phyloP scores from a whole-genome alignment of 1,140 invertebrate genomes.

The Sitophilus oryzae region DNA sequence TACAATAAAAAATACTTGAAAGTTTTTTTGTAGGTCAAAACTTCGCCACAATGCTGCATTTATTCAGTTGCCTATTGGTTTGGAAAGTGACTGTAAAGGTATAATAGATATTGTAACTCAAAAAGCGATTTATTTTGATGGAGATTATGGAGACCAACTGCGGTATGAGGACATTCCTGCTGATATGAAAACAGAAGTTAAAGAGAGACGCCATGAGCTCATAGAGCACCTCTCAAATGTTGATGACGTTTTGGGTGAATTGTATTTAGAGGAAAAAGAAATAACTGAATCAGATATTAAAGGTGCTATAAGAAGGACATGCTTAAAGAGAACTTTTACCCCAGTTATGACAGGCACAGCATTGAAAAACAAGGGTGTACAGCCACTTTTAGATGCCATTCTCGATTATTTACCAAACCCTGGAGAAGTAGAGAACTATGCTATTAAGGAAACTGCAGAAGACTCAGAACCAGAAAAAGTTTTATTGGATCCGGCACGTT shows the following conservation, averaged over 20 bases:
- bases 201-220: constrained; percentile 78
- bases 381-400: constrained; percentile 89
- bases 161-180: constrained; percentile 82
- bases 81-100: constrained; percentile 81
- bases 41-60: constrained; percentile 93
- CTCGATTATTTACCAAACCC: constrained; percentile 91
- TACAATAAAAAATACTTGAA: too few species aligned
- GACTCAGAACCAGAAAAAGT: constrained; percentile 55
- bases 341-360: constrained; percentile 90
- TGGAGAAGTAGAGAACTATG: constrained; percentile 86
- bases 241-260: constrained; percentile 78
- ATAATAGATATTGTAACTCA: constrained; percentile 84
- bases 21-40: constrained; percentile 56
- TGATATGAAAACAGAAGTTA: constrained; percentile 68
- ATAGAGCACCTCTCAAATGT: constrained; percentile 93
- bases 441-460: constrained; percentile 52
- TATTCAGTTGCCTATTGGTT: constrained; percentile 91
- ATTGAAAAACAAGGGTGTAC: constrained; percentile 97
- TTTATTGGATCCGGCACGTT: constrained; percentile 70
- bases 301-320: constrained; percentile 75
- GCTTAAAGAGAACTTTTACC: constrained; percentile 81
- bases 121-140: constrained; percentile 93
- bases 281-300: constrained; percentile 74
- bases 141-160: constrained; percentile 73
- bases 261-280: constrained; percentile 75